Conservation (phyloP, 2,113 vertebrate species). For the Myotis davidii region DNA sequence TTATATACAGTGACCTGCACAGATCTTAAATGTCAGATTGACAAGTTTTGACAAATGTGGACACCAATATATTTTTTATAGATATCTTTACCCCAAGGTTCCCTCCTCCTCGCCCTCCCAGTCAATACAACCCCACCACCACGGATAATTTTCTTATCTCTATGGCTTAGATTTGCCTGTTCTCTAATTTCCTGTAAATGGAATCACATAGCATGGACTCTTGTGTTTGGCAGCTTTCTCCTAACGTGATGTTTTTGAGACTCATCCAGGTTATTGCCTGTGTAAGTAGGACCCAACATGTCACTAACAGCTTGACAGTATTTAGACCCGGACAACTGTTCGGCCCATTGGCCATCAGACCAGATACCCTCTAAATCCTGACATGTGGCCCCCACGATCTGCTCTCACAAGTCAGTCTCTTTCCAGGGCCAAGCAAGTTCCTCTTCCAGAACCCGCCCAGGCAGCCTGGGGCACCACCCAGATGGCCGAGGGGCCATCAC, state of each 20-base stretch:
- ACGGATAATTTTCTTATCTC: neutral
- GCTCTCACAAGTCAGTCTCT: neutral
- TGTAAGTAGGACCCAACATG: neutral
- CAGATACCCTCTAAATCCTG: slow-evolving; percentile 9
- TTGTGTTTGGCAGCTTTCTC: neutral
- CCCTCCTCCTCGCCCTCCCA: neutral
- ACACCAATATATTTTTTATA: neutral
- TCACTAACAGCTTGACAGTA: neutral
- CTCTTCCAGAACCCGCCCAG: slow-evolving; percentile 26
- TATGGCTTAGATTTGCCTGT: neutral
- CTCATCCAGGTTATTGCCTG: neutral
- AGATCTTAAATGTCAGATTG: neutral
- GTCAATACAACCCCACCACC: neutral
- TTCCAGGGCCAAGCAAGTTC: slow-evolving; percentile 24
- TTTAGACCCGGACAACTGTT: neutral
- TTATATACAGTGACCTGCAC: neutral
- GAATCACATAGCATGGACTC: neutral
- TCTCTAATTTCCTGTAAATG: neutral
- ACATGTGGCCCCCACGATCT: neutral
- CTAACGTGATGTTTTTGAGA: neutral
- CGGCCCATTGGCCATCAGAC: neutral
- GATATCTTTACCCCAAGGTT: neutral
- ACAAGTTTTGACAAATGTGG: neutral
- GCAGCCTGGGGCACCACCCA: slow-evolving; percentile 72
- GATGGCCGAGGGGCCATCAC: slow-evolving; percentile 65